Base-by-base conservation (phyloP, 1,140 invertebrate species). In the Anoplophora glabripennis region DNA sequence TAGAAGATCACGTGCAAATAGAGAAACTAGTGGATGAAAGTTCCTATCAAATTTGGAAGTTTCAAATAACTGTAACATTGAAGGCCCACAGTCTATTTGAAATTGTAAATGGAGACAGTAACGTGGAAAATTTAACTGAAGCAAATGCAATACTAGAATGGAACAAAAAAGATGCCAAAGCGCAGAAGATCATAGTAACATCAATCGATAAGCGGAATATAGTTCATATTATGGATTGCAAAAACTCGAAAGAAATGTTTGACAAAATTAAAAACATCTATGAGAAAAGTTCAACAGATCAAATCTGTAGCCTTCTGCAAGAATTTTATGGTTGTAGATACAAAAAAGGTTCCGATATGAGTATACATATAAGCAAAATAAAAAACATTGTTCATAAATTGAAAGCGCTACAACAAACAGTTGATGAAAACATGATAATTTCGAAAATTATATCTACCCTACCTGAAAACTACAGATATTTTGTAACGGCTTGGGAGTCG, bases 221-320 rank as follows among this genome's bases (percentile, higher is more conserved):
- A 11, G 47, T 59, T 8, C 65, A 71, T 49, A 67, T 73, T 12
- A 63, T 69, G 9, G 67, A 60, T 33, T 72, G 70, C 47, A 48
- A 62, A 46, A 59, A 41, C 34, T 63, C 73, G 28, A 56, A 61
- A 12, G 70, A 74, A 44, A 44, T 75, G 64, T 75, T 65, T 63
- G 37, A 65, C 0, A 74, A 72, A 55, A 36, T 75, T 4, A 54
- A 56, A 28, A 36, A 57, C 0, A 61, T 76, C 1, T 72, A 72
- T 56, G 67, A 74, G 51, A 67, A 68, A 14, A 66, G 72, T 48
- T 68, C 67, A 0, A 64, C 71, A 40, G 53, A 64, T 46, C 61
- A 55, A 15, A 49, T 66, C 12, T 66, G 73, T 48, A 46, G 57
- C 67, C 72, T 44, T 44, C 14, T 44, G 42, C 61, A 73, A 37